Percentiles rank a stretch among this genome's conserved stretches.
Evolutionary conservation across 1,140 invertebrate genomes (phyloP).

Genomic region (Trichoplusia ni): DNA sequence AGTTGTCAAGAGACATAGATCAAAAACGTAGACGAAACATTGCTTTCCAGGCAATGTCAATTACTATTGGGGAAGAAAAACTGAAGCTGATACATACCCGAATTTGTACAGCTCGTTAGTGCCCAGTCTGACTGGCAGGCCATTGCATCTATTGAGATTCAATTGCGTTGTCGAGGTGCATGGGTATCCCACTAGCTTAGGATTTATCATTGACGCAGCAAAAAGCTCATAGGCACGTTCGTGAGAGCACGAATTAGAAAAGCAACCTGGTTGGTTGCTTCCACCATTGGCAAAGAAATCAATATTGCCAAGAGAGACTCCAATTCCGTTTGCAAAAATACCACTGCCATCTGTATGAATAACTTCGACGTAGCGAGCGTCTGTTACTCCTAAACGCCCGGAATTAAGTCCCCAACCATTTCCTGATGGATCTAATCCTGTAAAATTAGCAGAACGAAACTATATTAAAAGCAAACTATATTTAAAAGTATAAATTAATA

Average conservation of each 20-base stretch:
- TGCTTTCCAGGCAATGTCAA: too few species aligned
- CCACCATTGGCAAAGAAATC: conserved; percentile 91
- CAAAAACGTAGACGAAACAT: too few species aligned
- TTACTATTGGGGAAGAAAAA: too few species aligned
- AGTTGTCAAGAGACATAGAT: too few species aligned
- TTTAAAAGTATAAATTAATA: neutral
- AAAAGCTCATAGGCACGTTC: conserved; percentile 62
- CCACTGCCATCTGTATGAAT: conserved; percentile 63
- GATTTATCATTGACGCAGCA: conserved; percentile 43
- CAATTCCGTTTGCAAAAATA: conserved; percentile 46
- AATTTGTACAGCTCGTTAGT: neutral
- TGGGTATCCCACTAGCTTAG: conserved; percentile 39
- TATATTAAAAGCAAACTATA: too few species aligned
- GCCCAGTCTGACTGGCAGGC: neutral
- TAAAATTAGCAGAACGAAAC: too few species aligned
- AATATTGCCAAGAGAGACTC: conserved; percentile 76
- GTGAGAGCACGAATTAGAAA: conserved; percentile 51
- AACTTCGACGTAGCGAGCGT: conserved; percentile 63
- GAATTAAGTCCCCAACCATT: conserved; percentile 45
- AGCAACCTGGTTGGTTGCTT: conserved; percentile 87
- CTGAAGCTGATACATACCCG: neutral
- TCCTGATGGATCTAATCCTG: conserved; percentile 59
- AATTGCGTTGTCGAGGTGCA: conserved; percentile 47
- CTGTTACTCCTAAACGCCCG: conserved; percentile 34
- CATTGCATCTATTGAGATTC: conserved; percentile 44